Evolutionary conservation across 1,140 invertebrate species (phyloP).

Genomic region (Drosophila serrata): DNA sequence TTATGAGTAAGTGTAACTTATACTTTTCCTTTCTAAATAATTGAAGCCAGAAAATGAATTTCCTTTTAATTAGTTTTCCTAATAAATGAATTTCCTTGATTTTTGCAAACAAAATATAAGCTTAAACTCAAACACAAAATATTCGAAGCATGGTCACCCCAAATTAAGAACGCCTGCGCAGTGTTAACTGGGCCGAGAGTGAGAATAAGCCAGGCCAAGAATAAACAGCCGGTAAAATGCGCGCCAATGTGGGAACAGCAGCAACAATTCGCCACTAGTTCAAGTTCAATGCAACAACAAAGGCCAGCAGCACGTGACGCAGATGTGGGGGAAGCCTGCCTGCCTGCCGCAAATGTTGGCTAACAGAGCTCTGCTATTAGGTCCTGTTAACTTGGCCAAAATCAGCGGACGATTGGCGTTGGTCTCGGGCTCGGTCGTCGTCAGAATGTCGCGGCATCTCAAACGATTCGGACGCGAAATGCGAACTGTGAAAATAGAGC

Average conservation of each 20-base stretch:
- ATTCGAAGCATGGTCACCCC: constrained; percentile 3
- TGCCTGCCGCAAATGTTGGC: constrained; percentile 26
- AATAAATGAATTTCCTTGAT: not conserved
- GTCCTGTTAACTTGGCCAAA: constrained; percentile 36
- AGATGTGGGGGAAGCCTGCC: constrained; percentile 31
- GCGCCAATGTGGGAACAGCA: constrained; percentile 39
- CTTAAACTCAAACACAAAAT: not conserved
- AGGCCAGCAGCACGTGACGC: constrained; percentile 53
- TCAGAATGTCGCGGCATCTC: constrained; percentile 68
- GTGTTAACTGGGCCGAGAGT: constrained; percentile 13
- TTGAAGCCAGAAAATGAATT: not conserved
- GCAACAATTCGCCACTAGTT: constrained; percentile 58
- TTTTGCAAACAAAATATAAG: not conserved
- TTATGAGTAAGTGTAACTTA: too few species aligned
- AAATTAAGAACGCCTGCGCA: constrained; percentile 14
- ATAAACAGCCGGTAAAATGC: constrained; percentile 57
- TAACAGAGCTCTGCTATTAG: constrained; percentile 21
- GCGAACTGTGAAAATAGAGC: constrained; percentile 11
- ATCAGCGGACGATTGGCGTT: constrained; percentile 6
- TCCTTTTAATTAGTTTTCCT: not conserved
- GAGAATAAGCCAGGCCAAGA: constrained; percentile 4
- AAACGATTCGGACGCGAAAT: constrained; percentile 57
- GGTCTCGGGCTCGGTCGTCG: constrained; percentile 5
- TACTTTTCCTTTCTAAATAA: not conserved
- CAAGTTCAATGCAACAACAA: constrained; percentile 70